Conservation (phyloP, 2,797 vertebrate species). For the Ctenopoma kingsleyae region DNA sequence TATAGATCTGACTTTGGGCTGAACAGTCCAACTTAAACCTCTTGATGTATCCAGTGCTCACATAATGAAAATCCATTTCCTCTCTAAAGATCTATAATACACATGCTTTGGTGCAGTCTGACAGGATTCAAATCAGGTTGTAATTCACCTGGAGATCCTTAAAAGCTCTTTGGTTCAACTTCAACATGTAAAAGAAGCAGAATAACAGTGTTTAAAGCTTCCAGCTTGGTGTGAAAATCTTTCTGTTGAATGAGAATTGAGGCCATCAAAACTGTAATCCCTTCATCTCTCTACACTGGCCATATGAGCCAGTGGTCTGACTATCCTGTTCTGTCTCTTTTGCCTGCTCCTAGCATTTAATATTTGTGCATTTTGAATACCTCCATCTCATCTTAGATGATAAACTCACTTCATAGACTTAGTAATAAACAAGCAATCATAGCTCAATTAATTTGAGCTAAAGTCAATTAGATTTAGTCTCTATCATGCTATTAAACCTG, state of each 20-base stretch:
- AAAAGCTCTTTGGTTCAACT: constrained; percentile 26
- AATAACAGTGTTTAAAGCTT: constrained; percentile 34
- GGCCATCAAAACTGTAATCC: constrained; percentile 31
- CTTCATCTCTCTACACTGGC: constrained; percentile 19
- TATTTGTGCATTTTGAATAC: neutral
- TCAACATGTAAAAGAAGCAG: constrained; percentile 29
- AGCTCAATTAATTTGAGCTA: constrained; percentile 26
- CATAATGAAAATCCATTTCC: constrained; percentile 12
- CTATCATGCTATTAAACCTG: constrained; percentile 16
- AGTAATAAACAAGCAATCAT: constrained; percentile 5
- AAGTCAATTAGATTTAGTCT: constrained; percentile 22
- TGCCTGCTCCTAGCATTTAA: neutral
- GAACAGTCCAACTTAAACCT: neutral
- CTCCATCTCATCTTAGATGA: neutral
- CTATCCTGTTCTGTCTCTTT: constrained; percentile 25
- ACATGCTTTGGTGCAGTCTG: neutral
- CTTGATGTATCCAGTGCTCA: constrained; percentile 5
- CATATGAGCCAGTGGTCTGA: constrained; percentile 6
- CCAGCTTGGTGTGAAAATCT: constrained; percentile 26
- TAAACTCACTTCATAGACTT: constrained; percentile 10
- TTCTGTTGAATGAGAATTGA: constrained; percentile 14
- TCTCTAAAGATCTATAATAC: constrained; percentile 1
- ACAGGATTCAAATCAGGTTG: constrained; percentile 14
- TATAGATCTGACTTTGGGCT: constrained; percentile 17
- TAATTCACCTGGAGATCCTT: constrained; percentile 37